These are phyloP conservation scores for Brachyptera putata DNA, from an alignment of 2,888 invertebrate genomes.

Conservation along the genomic window DNA sequence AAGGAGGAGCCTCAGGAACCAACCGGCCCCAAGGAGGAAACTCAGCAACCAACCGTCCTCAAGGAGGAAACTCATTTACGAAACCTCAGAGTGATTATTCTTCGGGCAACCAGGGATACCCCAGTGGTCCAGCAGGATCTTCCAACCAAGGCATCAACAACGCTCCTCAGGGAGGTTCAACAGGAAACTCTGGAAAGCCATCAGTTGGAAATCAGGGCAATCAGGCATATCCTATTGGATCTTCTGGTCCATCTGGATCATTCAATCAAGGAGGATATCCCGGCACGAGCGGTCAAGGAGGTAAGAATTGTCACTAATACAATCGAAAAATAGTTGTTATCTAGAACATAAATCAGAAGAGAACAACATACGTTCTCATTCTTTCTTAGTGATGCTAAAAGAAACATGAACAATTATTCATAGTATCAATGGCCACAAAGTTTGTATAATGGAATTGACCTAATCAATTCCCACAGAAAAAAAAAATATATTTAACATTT, in stretches of 20 bases:
- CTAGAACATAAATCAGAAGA: too few relatives aligned
- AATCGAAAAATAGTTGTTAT: too few relatives aligned
- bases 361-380: too few relatives aligned
- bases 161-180: constrained; percentile 35
- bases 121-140: constrained; percentile 33
- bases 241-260: constrained; percentile 28
- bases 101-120: constrained; percentile 30
- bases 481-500: too few relatives aligned
- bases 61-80: neutral
- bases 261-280: constrained; percentile 13
- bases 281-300: neutral
- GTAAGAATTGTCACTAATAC: neutral
- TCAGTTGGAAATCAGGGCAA: constrained; percentile 36
- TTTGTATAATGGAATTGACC: too few relatives aligned
- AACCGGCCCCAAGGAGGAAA: neutral
- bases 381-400: too few relatives aligned
- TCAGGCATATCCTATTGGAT: constrained; percentile 20
- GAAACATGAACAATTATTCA: too few relatives aligned
- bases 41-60: neutral
- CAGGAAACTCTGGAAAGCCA: constrained; percentile 33
- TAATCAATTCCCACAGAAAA: too few relatives aligned
- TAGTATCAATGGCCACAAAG: too few relatives aligned
- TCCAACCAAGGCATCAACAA: constrained; percentile 15
- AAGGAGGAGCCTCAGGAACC: neutral
- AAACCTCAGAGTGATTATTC: constrained; percentile 31